Conservation (phyloP, 2,797 vertebrate genomes). For the Malurus leucopterus region DNA sequence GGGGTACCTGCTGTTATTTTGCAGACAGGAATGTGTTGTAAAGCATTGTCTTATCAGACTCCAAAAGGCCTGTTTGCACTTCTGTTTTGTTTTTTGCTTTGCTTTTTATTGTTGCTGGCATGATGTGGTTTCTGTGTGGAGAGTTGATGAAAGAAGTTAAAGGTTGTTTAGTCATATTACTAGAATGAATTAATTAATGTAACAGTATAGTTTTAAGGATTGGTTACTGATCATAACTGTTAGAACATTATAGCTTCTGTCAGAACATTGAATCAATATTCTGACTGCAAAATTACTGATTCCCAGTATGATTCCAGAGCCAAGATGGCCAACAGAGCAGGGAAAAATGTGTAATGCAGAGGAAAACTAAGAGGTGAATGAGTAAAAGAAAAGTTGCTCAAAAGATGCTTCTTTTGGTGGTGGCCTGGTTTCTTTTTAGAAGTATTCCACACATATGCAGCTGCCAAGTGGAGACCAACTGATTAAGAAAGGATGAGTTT, state of each 20-base stretch:
- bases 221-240: background rate
- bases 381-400: background rate
- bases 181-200: background rate
- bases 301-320: background rate
- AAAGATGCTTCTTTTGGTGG: background rate
- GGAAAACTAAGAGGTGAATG: background rate
- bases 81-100: background rate
- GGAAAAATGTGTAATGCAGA: background rate
- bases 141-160: background rate
- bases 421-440: background rate
- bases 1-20: background rate
- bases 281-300: background rate
- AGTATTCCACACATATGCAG: background rate
- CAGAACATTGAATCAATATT: background rate
- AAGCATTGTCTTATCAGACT: background rate
- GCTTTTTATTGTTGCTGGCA: background rate
- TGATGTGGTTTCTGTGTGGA: background rate
- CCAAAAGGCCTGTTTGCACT: background rate
- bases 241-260: background rate
- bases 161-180: background rate
- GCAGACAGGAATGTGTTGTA: background rate
- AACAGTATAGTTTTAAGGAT: background rate
- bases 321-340: background rate
- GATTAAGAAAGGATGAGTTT: background rate
- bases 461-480: background rate